These are phyloP conservation scores for Apogon talboti DNA, from an alignment of 2,797 vertebrate genomes.

Conservation along the genomic window DNA sequence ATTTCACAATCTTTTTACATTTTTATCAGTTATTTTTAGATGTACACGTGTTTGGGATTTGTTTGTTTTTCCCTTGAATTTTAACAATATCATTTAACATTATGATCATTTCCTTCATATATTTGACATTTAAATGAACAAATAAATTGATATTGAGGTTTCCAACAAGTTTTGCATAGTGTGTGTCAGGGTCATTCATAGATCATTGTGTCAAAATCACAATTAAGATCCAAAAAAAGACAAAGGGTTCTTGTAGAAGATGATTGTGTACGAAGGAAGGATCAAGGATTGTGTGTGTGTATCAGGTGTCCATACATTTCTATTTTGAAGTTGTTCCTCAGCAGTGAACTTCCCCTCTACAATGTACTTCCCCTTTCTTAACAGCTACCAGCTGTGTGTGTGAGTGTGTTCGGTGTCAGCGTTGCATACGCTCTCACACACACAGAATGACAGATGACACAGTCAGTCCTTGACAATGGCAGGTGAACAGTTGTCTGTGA, in stretches of 20 bases:
- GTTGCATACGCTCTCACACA: constrained; percentile 12
- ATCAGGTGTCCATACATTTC: constrained; percentile 53
- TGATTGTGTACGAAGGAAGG: constrained; percentile 5
- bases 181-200: neutral
- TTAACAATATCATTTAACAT: too few relatives aligned
- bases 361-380: constrained; percentile 63
- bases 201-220: neutral
- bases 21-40: too few relatives aligned
- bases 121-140: too few relatives aligned
- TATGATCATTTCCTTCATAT: too few relatives aligned
- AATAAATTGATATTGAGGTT: neutral
- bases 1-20: too few relatives aligned
- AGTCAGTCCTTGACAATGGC: constrained; percentile 36
- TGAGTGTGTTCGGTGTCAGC: constrained; percentile 13
- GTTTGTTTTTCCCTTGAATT: too few relatives aligned
- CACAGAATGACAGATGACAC: constrained; percentile 33
- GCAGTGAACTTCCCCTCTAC: constrained; percentile 50
- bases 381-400: constrained; percentile 31
- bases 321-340: constrained; percentile 55
- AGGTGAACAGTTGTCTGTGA: constrained; percentile 62
- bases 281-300: constrained; percentile 23
- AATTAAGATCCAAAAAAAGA: constrained; percentile 44
- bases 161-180: neutral
- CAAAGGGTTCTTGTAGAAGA: neutral
- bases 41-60: too few relatives aligned